Conservation (phyloP, 2,888 invertebrate genomes). For the Rhagonycha lutea region DNA sequence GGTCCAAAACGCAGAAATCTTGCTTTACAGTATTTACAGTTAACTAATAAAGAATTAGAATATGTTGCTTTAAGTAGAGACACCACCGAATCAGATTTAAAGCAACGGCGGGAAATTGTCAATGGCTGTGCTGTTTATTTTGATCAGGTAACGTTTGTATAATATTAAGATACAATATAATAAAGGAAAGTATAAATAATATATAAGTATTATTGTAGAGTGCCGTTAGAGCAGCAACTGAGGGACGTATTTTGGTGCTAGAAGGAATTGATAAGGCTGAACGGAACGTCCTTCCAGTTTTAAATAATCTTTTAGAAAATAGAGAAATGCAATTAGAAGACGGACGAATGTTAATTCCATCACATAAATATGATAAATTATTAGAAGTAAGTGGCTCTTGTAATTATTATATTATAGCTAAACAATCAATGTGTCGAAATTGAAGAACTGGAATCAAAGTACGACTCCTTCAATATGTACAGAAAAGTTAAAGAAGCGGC, state of each 20-base stretch:
- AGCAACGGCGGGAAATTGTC: slow-evolving; percentile 91
- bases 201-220: slow-evolving; percentile 66
- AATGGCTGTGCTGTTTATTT: slow-evolving; percentile 87
- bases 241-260: slow-evolving; percentile 86
- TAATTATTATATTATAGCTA: neutral
- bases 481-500: too few species aligned
- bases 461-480: too few species aligned
- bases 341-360: slow-evolving; percentile 89
- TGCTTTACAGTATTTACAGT: slow-evolving; percentile 85
- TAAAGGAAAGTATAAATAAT: neutral
- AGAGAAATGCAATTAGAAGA: slow-evolving; percentile 98
- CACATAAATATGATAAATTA: slow-evolving; percentile 87
- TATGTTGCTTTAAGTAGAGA: slow-evolving; percentile 93
- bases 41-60: slow-evolving; percentile 88
- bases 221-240: slow-evolving; percentile 88
- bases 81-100: slow-evolving; percentile 95
- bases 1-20: slow-evolving; percentile 81
- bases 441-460: too few species aligned
- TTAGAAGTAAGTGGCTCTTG: slow-evolving; percentile 64
- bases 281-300: slow-evolving; percentile 91
- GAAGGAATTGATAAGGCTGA: slow-evolving; percentile 98
- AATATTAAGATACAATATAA: slow-evolving; percentile 11
- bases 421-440: too few species aligned
- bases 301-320: slow-evolving; percentile 96
- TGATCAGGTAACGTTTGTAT: slow-evolving; percentile 74